Evolutionary conservation across 2,113 vertebrate species (phyloP), one percentile per base, ranked within the genome.

Genomic region (Acrocephalus arundinaceus): DNA sequence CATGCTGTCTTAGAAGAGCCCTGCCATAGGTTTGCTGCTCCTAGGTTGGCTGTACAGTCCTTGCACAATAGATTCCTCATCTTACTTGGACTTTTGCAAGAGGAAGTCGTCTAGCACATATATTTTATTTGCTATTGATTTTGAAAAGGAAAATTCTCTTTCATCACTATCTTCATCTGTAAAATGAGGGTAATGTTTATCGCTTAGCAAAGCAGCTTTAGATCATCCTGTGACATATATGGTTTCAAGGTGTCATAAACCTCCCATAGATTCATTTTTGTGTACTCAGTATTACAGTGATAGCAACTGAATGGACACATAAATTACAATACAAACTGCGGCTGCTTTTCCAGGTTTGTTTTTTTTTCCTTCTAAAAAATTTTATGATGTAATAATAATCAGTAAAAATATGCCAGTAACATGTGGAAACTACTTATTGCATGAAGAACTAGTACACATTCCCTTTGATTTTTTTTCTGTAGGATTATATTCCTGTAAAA

Each of bases 111-210:
- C 25, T 9, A 51, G 49, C 15, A 67, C 0, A 0, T 61, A 15
- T 48, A 68, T 86, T 93, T 90, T 78, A 81, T 87, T 89, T 70
- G 51, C 31, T 85, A 92, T 86, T 84, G 86, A 94, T 89, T 75
- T 49, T 25, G 43, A 86, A 59, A n/a, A 81, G 52, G 68, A 93
- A 65, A 92, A 77, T 90, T 90, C 58, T 87, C 52, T 72, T 86
- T 88, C 87, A 68, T 88, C 65, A 11, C 43, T 94, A 77, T 84
- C 61, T 89, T 84, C 18, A 58, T 81, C 65, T 81, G 65, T 66
- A 95, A 93, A 94, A 90, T 65, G 43, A 96, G n/a, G 66, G 83
- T 81, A 81, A 93, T 84, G 70, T 93, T 96, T 96, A 89, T 62
- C 7, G 10, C 65, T 93, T 62, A 76, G 85, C 79, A 93, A 92